Evolutionary conservation across 2,113 vertebrate species (phyloP), one percentile per base, ranked within the genome.

Genomic region (Leiothrix lutea): DNA sequence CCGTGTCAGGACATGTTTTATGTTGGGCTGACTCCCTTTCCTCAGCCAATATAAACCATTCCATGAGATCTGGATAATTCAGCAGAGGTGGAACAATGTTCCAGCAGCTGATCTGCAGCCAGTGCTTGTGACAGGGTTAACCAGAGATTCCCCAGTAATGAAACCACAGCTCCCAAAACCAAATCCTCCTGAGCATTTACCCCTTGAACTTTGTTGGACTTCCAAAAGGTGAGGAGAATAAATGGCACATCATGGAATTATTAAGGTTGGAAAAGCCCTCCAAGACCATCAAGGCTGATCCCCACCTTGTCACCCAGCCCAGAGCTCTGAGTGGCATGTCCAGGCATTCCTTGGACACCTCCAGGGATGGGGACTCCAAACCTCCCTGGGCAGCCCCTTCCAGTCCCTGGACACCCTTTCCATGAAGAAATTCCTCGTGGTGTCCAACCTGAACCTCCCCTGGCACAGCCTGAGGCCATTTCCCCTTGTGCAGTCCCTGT

Each of bases 401-500:
- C 66, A 65, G 6, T 0, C 25, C 14, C 36, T 72, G 58, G 0
- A 1, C 31, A 19, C 11, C 11, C 3, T 50, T 36, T 13, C 42
- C 4, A 12, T 5, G 18, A 0, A 6, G 26, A 36, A 72, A 72
- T 65, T 33, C 36, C 26, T 57, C 5, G 31, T 44, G 6, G 0
- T 57, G 11, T 44, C 36, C 66, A 9, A 0, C 26, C 31, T 56
- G 17, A 17, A 0, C 35, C 16, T 71, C 4, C 8, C 19, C 25
- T 44, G 50, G 35, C 7, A 0, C 31, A 80, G 1, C 11, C 0
- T 28, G 26, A 16, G 22, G 9, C 21, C 0, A 0, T 62, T 79
- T 1, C 16, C 7, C 1, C 29, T 17, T 0, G 0, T 56, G 13
- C 42, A 42, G 50, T 80, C 24, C 35, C 35, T 48, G 42, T 48